These are phyloP conservation scores for Stegodyphus dumicola DNA, from an alignment of 1,140 invertebrate species.

Conservation along the genomic window DNA sequence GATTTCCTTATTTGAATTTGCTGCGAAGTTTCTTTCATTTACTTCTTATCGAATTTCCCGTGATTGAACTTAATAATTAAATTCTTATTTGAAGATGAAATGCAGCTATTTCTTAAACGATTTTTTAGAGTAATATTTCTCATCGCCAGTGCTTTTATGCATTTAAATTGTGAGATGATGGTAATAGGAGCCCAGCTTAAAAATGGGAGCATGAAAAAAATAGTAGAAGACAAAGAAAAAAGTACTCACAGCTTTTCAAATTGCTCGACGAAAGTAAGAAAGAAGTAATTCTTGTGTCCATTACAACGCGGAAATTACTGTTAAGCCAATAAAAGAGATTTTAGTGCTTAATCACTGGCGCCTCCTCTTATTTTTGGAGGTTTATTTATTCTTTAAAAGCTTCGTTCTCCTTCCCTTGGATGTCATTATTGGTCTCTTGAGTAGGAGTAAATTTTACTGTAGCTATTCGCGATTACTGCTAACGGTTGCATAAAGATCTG, in stretches of 20 bases:
- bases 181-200: too few species aligned
- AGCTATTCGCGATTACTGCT: background rate
- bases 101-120: background rate
- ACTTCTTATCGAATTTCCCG: constrained; percentile 4
- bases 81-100: constrained; percentile 19
- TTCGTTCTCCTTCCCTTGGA: background rate
- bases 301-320: constrained; percentile 26
- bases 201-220: too few species aligned
- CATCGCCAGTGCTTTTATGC: too few species aligned
- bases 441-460: background rate
- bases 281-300: constrained; percentile 18
- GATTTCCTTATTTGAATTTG: too few species aligned
- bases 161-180: too few species aligned
- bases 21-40: background rate
- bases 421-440: constrained; percentile 13
- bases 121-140: too few species aligned
- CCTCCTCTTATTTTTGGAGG: background rate
- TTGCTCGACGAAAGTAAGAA: background rate
- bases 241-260: too few species aligned
- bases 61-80: constrained; percentile 45
- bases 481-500: background rate
- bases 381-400: background rate
- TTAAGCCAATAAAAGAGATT: constrained; percentile 24
- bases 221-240: background rate
- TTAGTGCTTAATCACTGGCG: constrained; percentile 23